phyloP scores from a whole-genome alignment of 2,888 invertebrate genomes.

The Epirrhoe tristata region DNA sequence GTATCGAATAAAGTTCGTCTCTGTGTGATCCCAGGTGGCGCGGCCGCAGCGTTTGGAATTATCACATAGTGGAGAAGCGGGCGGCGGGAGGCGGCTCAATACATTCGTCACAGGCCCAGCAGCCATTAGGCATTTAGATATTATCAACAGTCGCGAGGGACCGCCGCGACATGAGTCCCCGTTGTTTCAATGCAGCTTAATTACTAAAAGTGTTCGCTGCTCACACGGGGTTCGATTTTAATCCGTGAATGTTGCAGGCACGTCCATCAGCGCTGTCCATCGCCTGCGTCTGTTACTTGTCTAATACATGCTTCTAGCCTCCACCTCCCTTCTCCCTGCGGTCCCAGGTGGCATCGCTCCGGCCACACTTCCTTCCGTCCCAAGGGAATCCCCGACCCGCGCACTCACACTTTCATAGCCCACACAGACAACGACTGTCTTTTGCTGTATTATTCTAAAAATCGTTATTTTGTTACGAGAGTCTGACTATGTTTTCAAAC shows the following conservation, averaged over 20 bases:
- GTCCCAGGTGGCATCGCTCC: constrained; percentile 80
- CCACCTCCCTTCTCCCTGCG: constrained; percentile 43
- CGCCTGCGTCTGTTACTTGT: constrained; percentile 64
- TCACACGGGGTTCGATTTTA: constrained; percentile 62
- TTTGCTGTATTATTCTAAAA: constrained; percentile 45
- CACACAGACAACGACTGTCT: constrained; percentile 48
- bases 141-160: constrained; percentile 80
- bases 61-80: constrained; percentile 84
- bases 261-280: constrained; percentile 54
- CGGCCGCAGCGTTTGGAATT: constrained; percentile 86
- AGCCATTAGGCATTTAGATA: constrained; percentile 87
- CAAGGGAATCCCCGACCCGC: constrained; percentile 71
- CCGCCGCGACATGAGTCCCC: constrained; percentile 78
- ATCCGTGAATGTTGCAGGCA: constrained; percentile 45
- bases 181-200: constrained; percentile 77
- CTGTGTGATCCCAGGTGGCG: constrained; percentile 84
- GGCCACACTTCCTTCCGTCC: constrained; percentile 81
- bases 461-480: constrained; percentile 36
- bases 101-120: constrained; percentile 86
- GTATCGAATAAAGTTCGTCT: constrained; percentile 60
- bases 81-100: constrained; percentile 68
- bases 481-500: constrained; percentile 27
- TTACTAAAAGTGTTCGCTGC: constrained; percentile 81
- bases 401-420: constrained; percentile 59
- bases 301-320: constrained; percentile 48